A percentile compares a stretch with the other conserved stretches of the same genome.
Evolutionary conservation across 2,888 invertebrate genomes (phyloP).

Genomic region (Eustalomyia histrio): DNA sequence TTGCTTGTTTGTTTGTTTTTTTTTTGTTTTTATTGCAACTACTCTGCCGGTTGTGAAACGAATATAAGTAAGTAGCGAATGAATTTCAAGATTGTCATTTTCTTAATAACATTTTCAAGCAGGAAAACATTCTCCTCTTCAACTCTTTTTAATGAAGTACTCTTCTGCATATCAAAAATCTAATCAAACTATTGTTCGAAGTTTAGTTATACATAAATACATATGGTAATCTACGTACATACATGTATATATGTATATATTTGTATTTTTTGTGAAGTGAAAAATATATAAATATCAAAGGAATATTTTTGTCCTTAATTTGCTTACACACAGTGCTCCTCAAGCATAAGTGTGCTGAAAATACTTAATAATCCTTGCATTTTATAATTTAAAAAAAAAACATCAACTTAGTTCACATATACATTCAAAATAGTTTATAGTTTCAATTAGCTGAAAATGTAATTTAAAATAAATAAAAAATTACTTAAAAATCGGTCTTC

Average conservation of each 20-base stretch:
- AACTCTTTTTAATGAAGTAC: conserved; percentile 66
- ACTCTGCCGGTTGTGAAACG: conserved; percentile 37
- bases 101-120: conserved; percentile 66
- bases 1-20: conserved; percentile 47
- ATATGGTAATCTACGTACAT: conserved; percentile 6
- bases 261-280: no score
- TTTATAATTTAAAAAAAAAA: no score
- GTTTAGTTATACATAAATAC: conserved; percentile 52
- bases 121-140: conserved; percentile 66
- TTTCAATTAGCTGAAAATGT: no score
- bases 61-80: conserved; percentile 59
- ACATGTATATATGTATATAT: not conserved
- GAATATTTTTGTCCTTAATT: no score
- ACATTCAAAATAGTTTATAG: no score
- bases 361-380: no score
- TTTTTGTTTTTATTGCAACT: conserved; percentile 29
- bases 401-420: no score
- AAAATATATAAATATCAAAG: no score
- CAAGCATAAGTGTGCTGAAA: no score
- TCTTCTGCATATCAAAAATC: conserved; percentile 65
- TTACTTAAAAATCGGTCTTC: no score
- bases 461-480: no score
- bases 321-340: no score
- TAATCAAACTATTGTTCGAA: conserved; percentile 63
- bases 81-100: conserved; percentile 66